These are phyloP conservation scores for Trimorus sp. DNA, from an alignment of 2,888 invertebrate genomes.

Conservation along the genomic window DNA sequence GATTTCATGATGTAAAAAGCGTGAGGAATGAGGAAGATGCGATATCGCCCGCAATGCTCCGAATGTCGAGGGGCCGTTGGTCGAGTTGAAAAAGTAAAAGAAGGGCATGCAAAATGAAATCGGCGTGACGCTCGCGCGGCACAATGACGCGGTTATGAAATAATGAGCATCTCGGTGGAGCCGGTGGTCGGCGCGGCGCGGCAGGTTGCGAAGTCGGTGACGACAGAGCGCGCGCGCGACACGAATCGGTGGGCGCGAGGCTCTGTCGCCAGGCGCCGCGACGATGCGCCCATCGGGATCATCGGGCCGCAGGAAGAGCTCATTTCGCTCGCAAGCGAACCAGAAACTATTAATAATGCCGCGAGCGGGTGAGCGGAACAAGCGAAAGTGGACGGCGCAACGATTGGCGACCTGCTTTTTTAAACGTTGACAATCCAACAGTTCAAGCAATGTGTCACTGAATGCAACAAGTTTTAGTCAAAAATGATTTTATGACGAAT, in stretches of 20 bases:
- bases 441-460: not conserved
- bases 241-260: slow-evolving; percentile 57
- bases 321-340: slow-evolving; percentile 77
- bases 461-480: no score
- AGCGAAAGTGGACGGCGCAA: slow-evolving; percentile 75
- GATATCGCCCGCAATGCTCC: no score
- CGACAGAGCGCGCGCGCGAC: slow-evolving; percentile 70
- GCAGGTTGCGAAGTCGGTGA: slow-evolving; percentile 61
- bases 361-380: slow-evolving; percentile 74
- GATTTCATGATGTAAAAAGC: no score
- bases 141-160: slow-evolving; percentile 58
- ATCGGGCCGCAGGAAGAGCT: slow-evolving; percentile 77
- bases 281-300: slow-evolving; percentile 75
- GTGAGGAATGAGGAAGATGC: no score
- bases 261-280: slow-evolving; percentile 67
- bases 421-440: slow-evolving; percentile 36
- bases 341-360: slow-evolving; percentile 78
- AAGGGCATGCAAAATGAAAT: slow-evolving; percentile 57
- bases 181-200: slow-evolving; percentile 41
- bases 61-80: no score
- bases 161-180: slow-evolving; percentile 56
- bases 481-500: no score
- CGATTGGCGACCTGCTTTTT: slow-evolving; percentile 52
- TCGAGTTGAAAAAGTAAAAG: slow-evolving; percentile 25
- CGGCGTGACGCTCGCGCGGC: slow-evolving; percentile 42